Evolutionary conservation across 1,140 invertebrate genomes (phyloP).

Genomic region (Sinonovacula constricta): DNA sequence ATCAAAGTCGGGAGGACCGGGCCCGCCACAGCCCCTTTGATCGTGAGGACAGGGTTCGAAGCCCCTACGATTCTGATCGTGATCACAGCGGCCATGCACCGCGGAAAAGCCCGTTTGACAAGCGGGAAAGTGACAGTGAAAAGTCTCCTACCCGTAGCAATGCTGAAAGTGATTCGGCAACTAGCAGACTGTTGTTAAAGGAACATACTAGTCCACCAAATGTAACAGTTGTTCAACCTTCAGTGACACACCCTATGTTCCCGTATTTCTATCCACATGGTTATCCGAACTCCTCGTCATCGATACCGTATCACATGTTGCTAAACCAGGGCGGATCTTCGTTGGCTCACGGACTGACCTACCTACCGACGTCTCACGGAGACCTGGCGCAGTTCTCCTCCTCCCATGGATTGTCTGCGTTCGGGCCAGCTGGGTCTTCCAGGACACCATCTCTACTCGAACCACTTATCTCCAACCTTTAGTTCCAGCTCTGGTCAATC

Average conservation of each 20-base stretch:
- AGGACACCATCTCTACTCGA: constrained; percentile 62
- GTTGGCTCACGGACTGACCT: constrained; percentile 57
- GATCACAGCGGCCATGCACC: constrained; percentile 18
- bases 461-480: constrained; percentile 57
- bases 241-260: constrained; percentile 70
- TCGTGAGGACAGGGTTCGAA: constrained; percentile 21
- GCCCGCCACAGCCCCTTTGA: constrained; percentile 22
- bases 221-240: constrained; percentile 72
- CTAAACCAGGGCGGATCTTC: constrained; percentile 57
- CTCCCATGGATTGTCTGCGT: constrained; percentile 58
- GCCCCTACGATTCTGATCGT: constrained; percentile 40
- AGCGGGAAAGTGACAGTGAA: constrained; percentile 45
- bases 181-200: constrained; percentile 47
- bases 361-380: constrained; percentile 58
- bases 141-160: constrained; percentile 12
- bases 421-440: constrained; percentile 58
- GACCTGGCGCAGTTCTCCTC: constrained; percentile 59
- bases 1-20: constrained; percentile 19
- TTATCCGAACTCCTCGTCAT: constrained; percentile 52
- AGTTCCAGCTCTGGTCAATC: constrained; percentile 51
- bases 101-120: constrained; percentile 34
- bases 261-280: constrained; percentile 70
- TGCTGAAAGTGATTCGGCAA: constrained; percentile 6
- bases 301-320: constrained; percentile 60
- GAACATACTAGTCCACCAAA: constrained; percentile 69